phyloP scores from a whole-genome alignment of 2,113 vertebrate genomes.

The Microcebus griseorufus region DNA sequence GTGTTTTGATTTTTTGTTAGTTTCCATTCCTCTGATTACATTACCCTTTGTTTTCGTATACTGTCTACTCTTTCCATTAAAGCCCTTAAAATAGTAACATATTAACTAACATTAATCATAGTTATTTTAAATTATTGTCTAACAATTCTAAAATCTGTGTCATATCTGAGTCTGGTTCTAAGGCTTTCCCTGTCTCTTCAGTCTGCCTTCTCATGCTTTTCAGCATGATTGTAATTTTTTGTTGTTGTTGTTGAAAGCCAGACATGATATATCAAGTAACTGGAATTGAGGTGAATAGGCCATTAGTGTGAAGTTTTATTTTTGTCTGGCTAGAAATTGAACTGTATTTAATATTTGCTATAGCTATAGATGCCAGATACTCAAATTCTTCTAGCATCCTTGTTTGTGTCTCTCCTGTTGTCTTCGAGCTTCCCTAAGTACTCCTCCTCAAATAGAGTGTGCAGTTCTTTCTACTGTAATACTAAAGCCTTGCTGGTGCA shows the following conservation, averaged over 20 bases:
- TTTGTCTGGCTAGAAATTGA: not conserved
- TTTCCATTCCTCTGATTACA: not conserved
- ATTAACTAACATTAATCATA: not conserved
- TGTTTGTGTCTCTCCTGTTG: not conserved
- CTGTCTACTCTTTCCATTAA: not conserved
- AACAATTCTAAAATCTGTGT: no score
- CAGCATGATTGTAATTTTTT: not conserved
- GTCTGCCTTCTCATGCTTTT: not conserved
- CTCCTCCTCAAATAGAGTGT: not conserved
- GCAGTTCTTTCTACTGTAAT: not conserved
- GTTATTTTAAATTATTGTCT: not conserved
- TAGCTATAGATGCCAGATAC: not conserved
- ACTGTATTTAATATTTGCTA: not conserved
- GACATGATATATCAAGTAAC: not conserved
- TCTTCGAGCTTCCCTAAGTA: not conserved
- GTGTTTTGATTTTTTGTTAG: not conserved
- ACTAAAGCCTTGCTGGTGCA: not conserved
- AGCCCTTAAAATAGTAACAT: not conserved
- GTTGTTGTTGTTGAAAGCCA: no score
- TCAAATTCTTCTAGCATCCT: not conserved
- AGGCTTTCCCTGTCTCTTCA: not conserved
- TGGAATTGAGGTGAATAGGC: not conserved
- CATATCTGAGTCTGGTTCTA: no score
- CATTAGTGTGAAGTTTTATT: not conserved
- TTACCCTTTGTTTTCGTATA: not conserved